Evolutionary conservation across 2,888 invertebrate genomes (phyloP).

Genomic region (Bellardia pandia): DNA sequence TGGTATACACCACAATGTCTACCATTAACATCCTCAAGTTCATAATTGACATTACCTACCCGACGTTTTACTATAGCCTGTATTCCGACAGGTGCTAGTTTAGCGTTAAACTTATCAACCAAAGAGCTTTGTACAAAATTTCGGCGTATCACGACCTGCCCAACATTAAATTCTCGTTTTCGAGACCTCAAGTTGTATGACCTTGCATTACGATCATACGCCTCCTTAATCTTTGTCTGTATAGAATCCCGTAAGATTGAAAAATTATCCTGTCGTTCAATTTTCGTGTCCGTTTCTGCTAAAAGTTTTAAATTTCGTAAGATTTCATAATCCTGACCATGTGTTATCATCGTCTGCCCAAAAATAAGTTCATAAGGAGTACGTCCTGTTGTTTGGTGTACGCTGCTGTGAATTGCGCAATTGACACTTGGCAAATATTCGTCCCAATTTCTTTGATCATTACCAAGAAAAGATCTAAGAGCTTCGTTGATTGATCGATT

Average conservation of each 20-base stretch:
- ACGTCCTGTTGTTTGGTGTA: background rate
- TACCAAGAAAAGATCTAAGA: background rate
- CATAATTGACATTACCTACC: background rate
- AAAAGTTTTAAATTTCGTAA: background rate
- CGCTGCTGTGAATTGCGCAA: background rate
- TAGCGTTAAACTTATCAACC: background rate
- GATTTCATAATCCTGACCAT: background rate
- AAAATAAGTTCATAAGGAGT: background rate
- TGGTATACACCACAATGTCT: background rate
- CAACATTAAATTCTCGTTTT: background rate
- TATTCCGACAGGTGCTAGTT: background rate
- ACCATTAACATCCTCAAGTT: background rate
- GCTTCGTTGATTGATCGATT: background rate
- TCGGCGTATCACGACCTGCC: background rate
- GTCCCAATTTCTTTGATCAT: background rate
- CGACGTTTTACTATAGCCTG: background rate
- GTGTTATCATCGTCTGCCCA: background rate
- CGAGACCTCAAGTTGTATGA: background rate
- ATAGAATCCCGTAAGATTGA: background rate
- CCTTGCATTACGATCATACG: background rate
- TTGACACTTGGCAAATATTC: background rate
- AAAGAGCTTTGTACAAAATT: background rate
- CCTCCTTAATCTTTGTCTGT: background rate
- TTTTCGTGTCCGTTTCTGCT: background rate
- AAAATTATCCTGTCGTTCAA: background rate